Evolutionary conservation across 2,888 invertebrate species (phyloP).

Genomic region (Petrolisthes manimaculis): DNA sequence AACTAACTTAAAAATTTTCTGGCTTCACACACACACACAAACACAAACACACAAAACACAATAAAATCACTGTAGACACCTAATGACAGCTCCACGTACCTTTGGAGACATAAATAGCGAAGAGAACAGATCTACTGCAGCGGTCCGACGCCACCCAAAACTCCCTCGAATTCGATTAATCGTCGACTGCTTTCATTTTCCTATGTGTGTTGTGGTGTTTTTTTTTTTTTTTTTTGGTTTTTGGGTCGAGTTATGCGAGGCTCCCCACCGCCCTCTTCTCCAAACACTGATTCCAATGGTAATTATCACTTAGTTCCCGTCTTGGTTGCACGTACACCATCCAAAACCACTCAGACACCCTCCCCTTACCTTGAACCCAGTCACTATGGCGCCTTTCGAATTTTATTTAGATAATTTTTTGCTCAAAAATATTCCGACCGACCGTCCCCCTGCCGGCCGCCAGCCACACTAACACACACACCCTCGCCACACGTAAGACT

Average conservation of each 20-base stretch:
- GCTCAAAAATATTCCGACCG: conserved; percentile 66
- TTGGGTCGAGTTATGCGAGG: conserved; percentile 54
- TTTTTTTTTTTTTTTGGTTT: conserved; percentile 32
- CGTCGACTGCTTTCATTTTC: conserved; percentile 57
- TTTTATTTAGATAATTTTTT: conserved; percentile 66
- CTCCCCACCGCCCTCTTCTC: conserved; percentile 50
- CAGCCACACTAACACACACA: conserved; percentile 42
- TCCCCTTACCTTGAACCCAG: conserved; percentile 61
- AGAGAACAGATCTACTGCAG: conserved; percentile 42
- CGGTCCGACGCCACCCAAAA: conserved; percentile 48
- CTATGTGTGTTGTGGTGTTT: too few relatives aligned
- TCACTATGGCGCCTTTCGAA: conserved; percentile 66
- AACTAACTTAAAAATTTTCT: too few relatives aligned
- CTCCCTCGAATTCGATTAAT: conserved; percentile 56
- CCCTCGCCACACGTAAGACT: conserved; percentile 47
- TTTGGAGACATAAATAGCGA: conserved; percentile 64
- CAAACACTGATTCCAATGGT: conserved; percentile 42
- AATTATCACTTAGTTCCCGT: conserved; percentile 22
- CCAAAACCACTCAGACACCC: conserved; percentile 54
- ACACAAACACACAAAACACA: neutral
- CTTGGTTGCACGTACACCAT: conserved; percentile 28
- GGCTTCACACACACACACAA: too few relatives aligned
- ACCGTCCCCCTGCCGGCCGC: conserved; percentile 64
- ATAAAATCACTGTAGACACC: conserved; percentile 5
- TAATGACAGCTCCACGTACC: conserved; percentile 62